Evolutionary conservation across 2,797 vertebrate genomes (phyloP), one percentile per base, ranked within the genome.

Genomic region (Chaenodraco wilsoni): DNA sequence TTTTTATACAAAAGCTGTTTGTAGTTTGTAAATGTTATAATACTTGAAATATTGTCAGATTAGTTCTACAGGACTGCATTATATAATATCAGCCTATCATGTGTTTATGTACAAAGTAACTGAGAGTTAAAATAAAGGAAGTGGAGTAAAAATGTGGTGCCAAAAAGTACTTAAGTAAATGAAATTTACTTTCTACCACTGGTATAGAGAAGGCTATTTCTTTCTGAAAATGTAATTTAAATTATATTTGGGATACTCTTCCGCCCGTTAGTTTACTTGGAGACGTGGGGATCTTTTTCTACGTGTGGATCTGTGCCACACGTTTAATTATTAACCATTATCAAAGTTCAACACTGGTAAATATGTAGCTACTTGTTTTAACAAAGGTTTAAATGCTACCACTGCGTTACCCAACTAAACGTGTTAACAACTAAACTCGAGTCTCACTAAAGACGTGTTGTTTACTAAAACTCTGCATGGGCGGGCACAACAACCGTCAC

Each of bases 301-400:
- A 4, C 0, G n/a, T 0, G 14, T 33, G 12, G 31, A 54, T 23
- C 27, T 31, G 15, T 9, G 31, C 5, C 44, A 64, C 11, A 61
- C 5, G 13, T 17, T 17, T 31, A 11, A 6, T 37, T 1, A 17
- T n/a, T 8, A 1, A 4, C n/a, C 9, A 15, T 0, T 1, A 12
- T 62, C 33, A 31, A 49, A 51, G 13, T 44, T 37, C 19, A 57
- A 5, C 21, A 12, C 0, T 6, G 14, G 17, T 31, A 37, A 21
- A 59, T 21, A 23, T 14, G 21, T 31, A 17, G 40, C 41, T 17
- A 13, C 1, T 33, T 17, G 17, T 50, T 11, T 5, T 9, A 4
- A 33, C 6, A 5, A 40, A 6, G 40, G 48, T 40, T 5, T 0
- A 31, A 14, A 15, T 9, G 11, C 3, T 16, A 27, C 1, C 19